Evolutionary conservation across 2,113 vertebrate species (phyloP).

Genomic region (Protobothrops flavoviridis): DNA sequence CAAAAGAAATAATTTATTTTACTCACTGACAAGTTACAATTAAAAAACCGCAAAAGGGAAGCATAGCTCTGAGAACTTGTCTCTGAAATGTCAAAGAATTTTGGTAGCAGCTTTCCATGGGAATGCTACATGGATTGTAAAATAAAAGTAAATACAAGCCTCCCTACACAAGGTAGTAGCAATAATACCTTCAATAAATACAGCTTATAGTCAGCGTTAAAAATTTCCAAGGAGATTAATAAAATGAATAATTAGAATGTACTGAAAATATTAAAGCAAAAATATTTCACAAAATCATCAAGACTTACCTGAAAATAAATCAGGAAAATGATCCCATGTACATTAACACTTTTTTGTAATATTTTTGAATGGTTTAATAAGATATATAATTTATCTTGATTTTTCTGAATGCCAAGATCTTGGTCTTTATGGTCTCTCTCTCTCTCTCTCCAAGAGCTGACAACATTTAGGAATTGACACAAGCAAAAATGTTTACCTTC

Average conservation of each 20-base stretch:
- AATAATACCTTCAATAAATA: background rate
- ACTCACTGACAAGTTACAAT: background rate
- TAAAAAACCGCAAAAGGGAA: background rate
- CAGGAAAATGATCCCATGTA: background rate
- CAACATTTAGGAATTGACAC: background rate
- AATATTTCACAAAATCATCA: background rate
- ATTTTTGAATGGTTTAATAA: background rate
- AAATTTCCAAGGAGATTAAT: background rate
- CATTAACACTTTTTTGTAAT: background rate
- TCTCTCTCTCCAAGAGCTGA: background rate
- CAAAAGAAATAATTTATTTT: background rate
- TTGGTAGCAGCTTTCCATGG: background rate
- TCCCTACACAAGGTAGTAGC: background rate
- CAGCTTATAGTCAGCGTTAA: background rate
- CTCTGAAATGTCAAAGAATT: background rate
- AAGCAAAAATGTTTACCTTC: slow-evolving; percentile 78
- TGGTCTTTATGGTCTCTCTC: background rate
- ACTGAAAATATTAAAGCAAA: background rate
- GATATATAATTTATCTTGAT: background rate
- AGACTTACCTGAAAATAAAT: background rate
- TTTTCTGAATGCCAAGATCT: background rate
- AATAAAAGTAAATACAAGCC: background rate
- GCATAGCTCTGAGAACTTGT: background rate
- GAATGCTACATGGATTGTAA: background rate
- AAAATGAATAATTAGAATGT: background rate